Evolutionary conservation across 2,797 vertebrate species (phyloP).

Genomic region (Cheirogaleus major): DNA sequence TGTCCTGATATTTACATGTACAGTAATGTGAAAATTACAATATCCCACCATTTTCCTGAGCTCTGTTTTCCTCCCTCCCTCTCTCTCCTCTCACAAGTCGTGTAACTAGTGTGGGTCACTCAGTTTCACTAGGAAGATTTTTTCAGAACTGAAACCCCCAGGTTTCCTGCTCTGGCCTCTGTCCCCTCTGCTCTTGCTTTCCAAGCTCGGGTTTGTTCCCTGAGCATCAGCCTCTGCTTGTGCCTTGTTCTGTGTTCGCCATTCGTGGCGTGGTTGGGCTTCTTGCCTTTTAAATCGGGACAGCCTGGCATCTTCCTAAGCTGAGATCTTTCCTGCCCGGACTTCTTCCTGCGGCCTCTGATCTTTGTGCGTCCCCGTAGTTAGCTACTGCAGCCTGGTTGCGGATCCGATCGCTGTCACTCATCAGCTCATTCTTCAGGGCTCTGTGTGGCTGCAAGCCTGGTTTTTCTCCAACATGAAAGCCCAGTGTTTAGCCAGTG

Average conservation of each 20-base stretch:
- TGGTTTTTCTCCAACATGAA: conserved; percentile 67
- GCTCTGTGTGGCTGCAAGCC: conserved; percentile 40
- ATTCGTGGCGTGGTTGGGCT: neutral
- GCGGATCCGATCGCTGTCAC: neutral
- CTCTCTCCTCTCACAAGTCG: neutral
- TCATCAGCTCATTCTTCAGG: conserved; percentile 4
- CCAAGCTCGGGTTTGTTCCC: too few relatives aligned
- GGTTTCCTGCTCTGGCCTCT: neutral
- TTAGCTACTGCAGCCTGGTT: neutral
- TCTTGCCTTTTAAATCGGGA: neutral
- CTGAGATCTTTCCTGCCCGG: neutral
- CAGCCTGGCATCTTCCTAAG: neutral
- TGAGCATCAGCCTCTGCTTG: neutral
- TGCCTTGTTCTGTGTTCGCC: neutral
- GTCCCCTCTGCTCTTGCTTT: neutral
- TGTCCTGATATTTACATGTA: neutral
- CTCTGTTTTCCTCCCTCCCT: neutral
- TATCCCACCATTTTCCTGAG: neutral
- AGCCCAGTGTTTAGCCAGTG: neutral
- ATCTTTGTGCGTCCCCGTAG: neutral
- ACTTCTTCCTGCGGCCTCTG: neutral
- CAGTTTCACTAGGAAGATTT: neutral
- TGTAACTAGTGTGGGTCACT: neutral
- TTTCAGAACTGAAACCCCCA: too few relatives aligned
- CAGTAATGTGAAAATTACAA: neutral